Base-by-base conservation (phyloP, 2,113 vertebrate species). In the Pteronura brasiliensis region DNA sequence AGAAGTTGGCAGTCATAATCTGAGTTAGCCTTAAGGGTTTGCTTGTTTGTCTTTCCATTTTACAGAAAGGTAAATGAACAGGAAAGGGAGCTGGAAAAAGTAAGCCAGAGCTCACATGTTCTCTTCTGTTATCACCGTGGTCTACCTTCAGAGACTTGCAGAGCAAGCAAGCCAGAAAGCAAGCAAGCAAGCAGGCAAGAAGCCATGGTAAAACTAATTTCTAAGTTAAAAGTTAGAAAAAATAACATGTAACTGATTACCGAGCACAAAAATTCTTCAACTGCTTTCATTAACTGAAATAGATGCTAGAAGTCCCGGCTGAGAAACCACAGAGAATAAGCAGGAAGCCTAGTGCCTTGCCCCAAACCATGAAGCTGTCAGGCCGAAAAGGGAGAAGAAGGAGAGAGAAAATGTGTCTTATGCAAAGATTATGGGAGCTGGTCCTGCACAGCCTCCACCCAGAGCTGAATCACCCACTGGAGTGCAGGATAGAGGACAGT, bases 31-130 rank as follows among this genome's bases (percentile, higher is more conserved):
- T 90, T 49, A 76, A 74, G 72, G 76, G 34, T 77, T 55, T 63
- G 27, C n/a, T 49, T 93, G 80, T 97, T 95, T 97, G 95, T 95
- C 85, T 97, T 97, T 97, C 97, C 96, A 74, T 34, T 76, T 84
- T 65, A 52, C 13, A 92, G 65, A 63, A 77, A 96, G 65, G 93
- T 55, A 72, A 85, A 69, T 8, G 63, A 79, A 17, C 44, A 61
- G 88, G 57, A 69, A 90, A 67, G 90, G 29, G 29, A 77, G 8
- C n/a, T 25, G 47, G 39, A n/a, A 21, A 59, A n/a, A 69, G 65
- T 9, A 2, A 86, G 47, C 63, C 31, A 6, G 12, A 52, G 29
- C 57, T 63, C 63, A 36, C 0, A 0, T 27, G 87, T 13, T 17
- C 57, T 4, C 29, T 31, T n/a, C 49, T 71, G 11, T 34, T 34